Percentiles rank a stretch among this genome's conserved stretches.
Conservation (phyloP, 2,113 vertebrate species). For the Ophthalmolycus amberensis region DNA sequence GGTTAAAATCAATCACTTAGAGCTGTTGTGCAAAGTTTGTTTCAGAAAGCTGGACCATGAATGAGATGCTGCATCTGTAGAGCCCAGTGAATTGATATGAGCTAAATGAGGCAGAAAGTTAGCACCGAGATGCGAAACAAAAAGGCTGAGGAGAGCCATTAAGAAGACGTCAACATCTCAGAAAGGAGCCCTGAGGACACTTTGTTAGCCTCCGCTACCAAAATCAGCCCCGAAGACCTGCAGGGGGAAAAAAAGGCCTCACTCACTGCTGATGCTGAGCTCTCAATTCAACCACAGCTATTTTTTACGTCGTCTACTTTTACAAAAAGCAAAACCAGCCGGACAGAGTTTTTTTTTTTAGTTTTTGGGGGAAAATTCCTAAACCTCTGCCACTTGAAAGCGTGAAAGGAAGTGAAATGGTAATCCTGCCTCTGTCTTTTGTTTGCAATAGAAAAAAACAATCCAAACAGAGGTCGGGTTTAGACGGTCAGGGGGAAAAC, state of each 20-base stretch:
- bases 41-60: constrained; percentile 59
- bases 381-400: constrained; percentile 79
- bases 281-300: constrained; percentile 51
- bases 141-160: constrained; percentile 80
- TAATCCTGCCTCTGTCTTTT: constrained; percentile 83
- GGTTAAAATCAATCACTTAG: constrained; percentile 41
- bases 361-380: constrained; percentile 47
- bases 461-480: constrained; percentile 84
- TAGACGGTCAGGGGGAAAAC: constrained; percentile 78
- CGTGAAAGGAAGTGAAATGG: constrained; percentile 81
- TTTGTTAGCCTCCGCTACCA: constrained; percentile 68
- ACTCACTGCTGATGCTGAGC: constrained; percentile 55
- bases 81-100: constrained; percentile 77
- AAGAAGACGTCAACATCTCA: constrained; percentile 78
- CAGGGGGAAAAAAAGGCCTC: constrained; percentile 43
- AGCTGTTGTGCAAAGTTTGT: constrained; percentile 66
- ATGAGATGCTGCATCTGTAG: constrained; percentile 68
- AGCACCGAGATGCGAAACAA: constrained; percentile 76
- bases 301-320: constrained; percentile 16
- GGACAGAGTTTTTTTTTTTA: constrained; percentile 38
- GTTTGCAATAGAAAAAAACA: constrained; percentile 83
- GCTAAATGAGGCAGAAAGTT: constrained; percentile 84
- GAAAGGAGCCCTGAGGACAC: constrained; percentile 76
- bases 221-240: constrained; percentile 51
- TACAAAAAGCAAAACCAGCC: constrained; percentile 34